Conservation (phyloP, 1,140 invertebrate species). For the Megalopta genalis region DNA sequence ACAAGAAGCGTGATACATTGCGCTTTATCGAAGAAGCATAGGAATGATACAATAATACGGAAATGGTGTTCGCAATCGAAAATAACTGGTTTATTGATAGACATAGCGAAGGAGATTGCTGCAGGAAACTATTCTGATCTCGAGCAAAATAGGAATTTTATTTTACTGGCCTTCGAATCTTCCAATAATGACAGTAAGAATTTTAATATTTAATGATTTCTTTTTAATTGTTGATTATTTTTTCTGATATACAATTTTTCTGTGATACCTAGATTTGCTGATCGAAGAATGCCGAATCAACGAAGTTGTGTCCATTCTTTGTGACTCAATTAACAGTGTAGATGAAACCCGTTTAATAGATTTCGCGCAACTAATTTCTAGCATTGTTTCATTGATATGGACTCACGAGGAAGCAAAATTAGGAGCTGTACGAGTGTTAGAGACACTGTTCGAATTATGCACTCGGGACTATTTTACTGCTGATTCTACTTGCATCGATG, state of each 20-base stretch:
- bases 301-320: slow-evolving; percentile 77
- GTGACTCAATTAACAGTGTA: slow-evolving; percentile 51
- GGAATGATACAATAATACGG: slow-evolving; percentile 77
- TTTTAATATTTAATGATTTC: slow-evolving; percentile 28
- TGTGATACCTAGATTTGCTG: slow-evolving; percentile 73
- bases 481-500: slow-evolving; percentile 23
- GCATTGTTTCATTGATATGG: slow-evolving; percentile 64
- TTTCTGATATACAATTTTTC: neutral
- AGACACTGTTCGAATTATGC: slow-evolving; percentile 67
- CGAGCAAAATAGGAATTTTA: slow-evolving; percentile 59
- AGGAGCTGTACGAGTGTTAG: slow-evolving; percentile 64
- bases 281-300: slow-evolving; percentile 79
- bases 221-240: neutral
- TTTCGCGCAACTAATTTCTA: slow-evolving; percentile 59
- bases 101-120: slow-evolving; percentile 52
- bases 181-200: slow-evolving; percentile 62
- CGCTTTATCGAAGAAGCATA: slow-evolving; percentile 74
- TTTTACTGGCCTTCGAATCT: slow-evolving; percentile 66
- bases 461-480: slow-evolving; percentile 42
- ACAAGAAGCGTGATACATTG: slow-evolving; percentile 65
- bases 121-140: slow-evolving; percentile 30
- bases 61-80: slow-evolving; percentile 76
- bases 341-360: slow-evolving; percentile 44
- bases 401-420: slow-evolving; percentile 51
- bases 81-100: slow-evolving; percentile 52